Percentiles rank a stretch among this genome's conserved stretches.
Evolutionary conservation across 2,797 vertebrate species (phyloP).

Genomic region (Intellagama lesueurii): DNA sequence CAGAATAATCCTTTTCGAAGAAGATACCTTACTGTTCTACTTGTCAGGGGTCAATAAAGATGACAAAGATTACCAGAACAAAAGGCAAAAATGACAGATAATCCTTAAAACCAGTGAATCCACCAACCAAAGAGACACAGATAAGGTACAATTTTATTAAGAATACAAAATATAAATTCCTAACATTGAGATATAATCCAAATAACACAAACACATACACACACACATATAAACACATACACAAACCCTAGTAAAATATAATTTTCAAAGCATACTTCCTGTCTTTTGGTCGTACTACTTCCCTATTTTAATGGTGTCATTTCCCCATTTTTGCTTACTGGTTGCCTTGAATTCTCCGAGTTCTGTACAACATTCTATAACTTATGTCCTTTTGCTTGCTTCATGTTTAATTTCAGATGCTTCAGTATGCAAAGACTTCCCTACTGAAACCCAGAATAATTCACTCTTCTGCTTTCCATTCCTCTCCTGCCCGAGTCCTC

Average conservation of each 20-base stretch:
- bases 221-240: too few species aligned
- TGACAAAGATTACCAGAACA: not conserved
- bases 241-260: not conserved
- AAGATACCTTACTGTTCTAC: not conserved
- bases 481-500: conserved; percentile 6
- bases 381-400: not conserved
- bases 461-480: not conserved
- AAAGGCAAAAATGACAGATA: not conserved
- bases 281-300: not conserved
- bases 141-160: not conserved
- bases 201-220: not conserved
- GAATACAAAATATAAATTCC: not conserved
- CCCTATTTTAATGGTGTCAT: not conserved
- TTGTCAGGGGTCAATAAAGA: not conserved
- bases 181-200: not conserved
- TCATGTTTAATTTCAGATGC: not conserved
- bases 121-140: not conserved
- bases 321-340: conserved; percentile 12
- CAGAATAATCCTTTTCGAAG: too few species aligned
- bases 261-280: not conserved
- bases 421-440: conserved; percentile 21
- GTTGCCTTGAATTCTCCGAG: not conserved
- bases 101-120: not conserved
- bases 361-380: not conserved
- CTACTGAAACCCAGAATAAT: not conserved